Percentiles rank a stretch among this genome's conserved stretches.
Conservation (phyloP, 2,113 vertebrate genomes). For the Eonycteris spelaea region DNA sequence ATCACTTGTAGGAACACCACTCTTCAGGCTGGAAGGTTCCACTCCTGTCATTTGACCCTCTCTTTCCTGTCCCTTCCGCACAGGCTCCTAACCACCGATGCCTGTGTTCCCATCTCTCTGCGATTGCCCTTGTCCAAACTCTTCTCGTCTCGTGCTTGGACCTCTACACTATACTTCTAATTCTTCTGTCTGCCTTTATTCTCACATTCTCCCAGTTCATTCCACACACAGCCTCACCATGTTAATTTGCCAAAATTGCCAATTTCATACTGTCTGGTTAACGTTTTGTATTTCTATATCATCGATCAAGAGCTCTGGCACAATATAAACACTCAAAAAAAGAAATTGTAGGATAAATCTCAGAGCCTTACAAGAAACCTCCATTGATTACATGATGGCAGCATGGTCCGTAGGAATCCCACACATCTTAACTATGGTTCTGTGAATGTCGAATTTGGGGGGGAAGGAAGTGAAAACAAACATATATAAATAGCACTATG, state of each 20-base stretch:
- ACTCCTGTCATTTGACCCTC: not conserved
- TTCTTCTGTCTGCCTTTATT: not conserved
- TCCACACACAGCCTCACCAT: not conserved
- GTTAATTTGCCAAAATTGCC: not conserved
- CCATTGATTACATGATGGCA: not conserved
- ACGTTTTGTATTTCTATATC: not conserved
- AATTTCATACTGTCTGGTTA: not conserved
- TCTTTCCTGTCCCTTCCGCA: no score
- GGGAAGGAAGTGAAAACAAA: not conserved
- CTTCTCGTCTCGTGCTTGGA: not conserved
- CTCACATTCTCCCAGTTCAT: not conserved
- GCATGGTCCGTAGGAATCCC: not conserved
- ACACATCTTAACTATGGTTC: not conserved
- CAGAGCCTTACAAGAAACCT: not conserved
- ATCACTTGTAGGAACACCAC: not conserved
- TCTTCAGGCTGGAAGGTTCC: not conserved
- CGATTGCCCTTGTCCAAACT: rapidly evolving
- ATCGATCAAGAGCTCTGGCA: not conserved
- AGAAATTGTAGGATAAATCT: not conserved
- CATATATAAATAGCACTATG: rapidly evolving
- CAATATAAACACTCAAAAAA: not conserved
- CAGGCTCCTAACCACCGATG: rapidly evolving
- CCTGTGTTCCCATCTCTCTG: not conserved
- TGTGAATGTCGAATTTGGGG: not conserved
- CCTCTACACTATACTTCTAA: not conserved